Base-by-base conservation (phyloP, 2,888 invertebrate species). In the Platerodrilus igneus region DNA sequence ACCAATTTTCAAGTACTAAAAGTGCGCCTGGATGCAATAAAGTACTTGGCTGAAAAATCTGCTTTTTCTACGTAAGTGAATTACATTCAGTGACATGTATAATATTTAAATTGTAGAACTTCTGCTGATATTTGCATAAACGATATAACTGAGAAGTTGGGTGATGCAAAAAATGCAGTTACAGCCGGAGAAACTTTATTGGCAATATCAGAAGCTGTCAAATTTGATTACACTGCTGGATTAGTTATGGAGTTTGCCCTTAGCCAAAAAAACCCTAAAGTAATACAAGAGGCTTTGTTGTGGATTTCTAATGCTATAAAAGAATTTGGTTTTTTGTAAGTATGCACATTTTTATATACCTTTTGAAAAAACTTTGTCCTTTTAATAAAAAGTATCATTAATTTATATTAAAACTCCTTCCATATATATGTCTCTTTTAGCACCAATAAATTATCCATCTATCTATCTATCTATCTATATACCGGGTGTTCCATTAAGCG, bases 1-100 rank as follows among this genome's bases (percentile, higher is more conserved):
- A 92, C 86, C 41, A 93, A 94, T 64, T 89, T 93, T 47, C 92
- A 93, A 74, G 92, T 91, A 8, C 67, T 92, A 31, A 92, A 91
- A 62, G 74, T 83, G 0, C 79, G 86, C 50, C 66, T 94, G 9
- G 92, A 93, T 52, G 77, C 83, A 7, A 76, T 92, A 38, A 84
- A 84, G 51, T 76, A 78, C 49, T 72, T 93, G 14, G 86, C 87
- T 0, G 85, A 87, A 63, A 84, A 81, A 57, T 80, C 81, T 55
- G 74, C 79, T 0, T 74, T 88, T 47, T 79, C 86, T 1, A 75
- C 76, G 73, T 80, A 66, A 71, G 72, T 69, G 22, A 41, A 16
- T 14, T n/a, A 3, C 8, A 10, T 30, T 16, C 4, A 2, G 2
- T 1, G 0, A 15, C 22, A 4, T 2, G 19, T 18, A 40, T 43